phyloP scores from a whole-genome alignment of 1,140 invertebrate genomes.

The Drosophila tani region DNA sequence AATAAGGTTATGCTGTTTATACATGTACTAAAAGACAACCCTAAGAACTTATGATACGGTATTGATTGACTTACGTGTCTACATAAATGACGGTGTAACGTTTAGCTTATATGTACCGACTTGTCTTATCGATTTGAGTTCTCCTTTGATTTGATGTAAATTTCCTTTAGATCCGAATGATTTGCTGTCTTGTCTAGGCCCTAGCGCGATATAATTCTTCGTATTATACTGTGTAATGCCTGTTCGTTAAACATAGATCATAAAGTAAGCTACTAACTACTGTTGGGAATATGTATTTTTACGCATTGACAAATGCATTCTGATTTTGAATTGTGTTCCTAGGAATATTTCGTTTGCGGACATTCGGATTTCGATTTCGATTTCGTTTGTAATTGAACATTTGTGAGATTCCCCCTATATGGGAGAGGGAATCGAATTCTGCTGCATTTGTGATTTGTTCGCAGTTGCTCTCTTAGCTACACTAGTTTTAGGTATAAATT shows the following conservation, averaged over 20 bases:
- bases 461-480: slow-evolving; percentile 68
- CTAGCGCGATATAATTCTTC: slow-evolving; percentile 28
- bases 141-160: slow-evolving; percentile 15
- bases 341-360: slow-evolving; percentile 62
- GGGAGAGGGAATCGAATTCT: slow-evolving; percentile 28
- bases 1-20: slow-evolving; percentile 45
- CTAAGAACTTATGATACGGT: slow-evolving; percentile 43
- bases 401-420: slow-evolving; percentile 16
- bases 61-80: slow-evolving; percentile 33
- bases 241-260: slow-evolving; percentile 34
- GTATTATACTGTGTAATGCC: slow-evolving; percentile 51
- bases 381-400: slow-evolving; percentile 19
- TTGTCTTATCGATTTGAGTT: slow-evolving; percentile 63
- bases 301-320: slow-evolving; percentile 56
- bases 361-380: slow-evolving; percentile 41
- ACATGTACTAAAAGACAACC: slow-evolving; percentile 54
- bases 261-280: slow-evolving; percentile 36
- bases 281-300: slow-evolving; percentile 62
- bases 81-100: slow-evolving; percentile 45
- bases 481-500: slow-evolving; percentile 41
- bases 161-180: slow-evolving; percentile 40
- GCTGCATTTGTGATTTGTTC: slow-evolving; percentile 56
- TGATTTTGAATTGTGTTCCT: slow-evolving; percentile 37
- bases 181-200: slow-evolving; percentile 34
- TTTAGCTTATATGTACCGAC: slow-evolving; percentile 53